A percentile compares a stretch with the other conserved stretches of the same genome.
These are phyloP conservation scores for Embiotoca jacksoni DNA, from an alignment of 2,113 vertebrate species.

Conservation along the genomic window DNA sequence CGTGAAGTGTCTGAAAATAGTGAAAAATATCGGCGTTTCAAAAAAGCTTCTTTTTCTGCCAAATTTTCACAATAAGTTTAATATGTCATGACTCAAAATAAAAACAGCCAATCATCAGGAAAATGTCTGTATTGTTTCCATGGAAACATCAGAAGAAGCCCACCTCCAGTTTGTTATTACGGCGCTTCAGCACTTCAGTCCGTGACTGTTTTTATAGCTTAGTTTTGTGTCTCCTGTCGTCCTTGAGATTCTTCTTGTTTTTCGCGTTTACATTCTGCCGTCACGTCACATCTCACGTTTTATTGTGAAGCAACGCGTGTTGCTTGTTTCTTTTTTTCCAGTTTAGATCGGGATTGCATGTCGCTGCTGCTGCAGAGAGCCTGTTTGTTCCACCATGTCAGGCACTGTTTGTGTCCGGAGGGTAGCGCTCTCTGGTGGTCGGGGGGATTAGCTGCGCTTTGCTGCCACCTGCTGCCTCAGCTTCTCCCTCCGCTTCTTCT, in stretches of 20 bases:
- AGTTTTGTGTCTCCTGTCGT: constrained; percentile 39
- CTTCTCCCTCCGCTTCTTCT: constrained; percentile 90
- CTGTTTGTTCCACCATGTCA: background rate
- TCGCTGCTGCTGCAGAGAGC: constrained; percentile 14
- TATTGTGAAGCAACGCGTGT: constrained; percentile 10
- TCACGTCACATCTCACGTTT: background rate
- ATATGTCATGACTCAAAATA: too few relatives aligned
- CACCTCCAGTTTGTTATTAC: constrained; percentile 6
- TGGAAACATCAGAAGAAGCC: background rate
- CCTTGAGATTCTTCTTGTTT: constrained; percentile 56
- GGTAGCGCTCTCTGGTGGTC: constrained; percentile 44
- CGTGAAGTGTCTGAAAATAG: too few relatives aligned
- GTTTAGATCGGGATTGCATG: constrained; percentile 42
- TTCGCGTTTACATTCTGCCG: background rate
- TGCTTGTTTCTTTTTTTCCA: constrained; percentile 17
- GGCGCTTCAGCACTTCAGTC: constrained; percentile 39
- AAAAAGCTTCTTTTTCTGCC: too few relatives aligned
- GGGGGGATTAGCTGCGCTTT: constrained; percentile 83
- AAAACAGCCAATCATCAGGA: too few relatives aligned
- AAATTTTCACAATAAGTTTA: too few relatives aligned
- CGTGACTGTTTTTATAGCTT: constrained; percentile 70
- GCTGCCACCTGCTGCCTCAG: constrained; percentile 84
- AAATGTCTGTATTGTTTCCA: background rate
- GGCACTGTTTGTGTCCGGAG: constrained; percentile 21
- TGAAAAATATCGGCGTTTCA: too few relatives aligned